A percentile compares a stretch with the other conserved stretches of the same genome.
These are phyloP conservation scores for Dendrolimus pini DNA, from an alignment of 2,888 invertebrate genomes.

Conservation along the genomic window DNA sequence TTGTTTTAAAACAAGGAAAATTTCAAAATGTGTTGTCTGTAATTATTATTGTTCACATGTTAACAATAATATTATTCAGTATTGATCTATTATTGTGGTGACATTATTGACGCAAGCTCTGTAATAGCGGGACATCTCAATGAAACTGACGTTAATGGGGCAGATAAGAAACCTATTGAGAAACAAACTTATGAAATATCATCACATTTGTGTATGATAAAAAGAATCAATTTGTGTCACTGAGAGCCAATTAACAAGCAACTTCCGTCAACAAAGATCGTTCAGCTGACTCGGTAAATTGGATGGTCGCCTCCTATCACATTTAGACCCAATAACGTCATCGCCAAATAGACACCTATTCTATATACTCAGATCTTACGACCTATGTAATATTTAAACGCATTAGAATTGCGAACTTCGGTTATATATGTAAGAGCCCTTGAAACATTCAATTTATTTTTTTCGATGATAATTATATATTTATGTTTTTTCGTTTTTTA, in stretches of 20 bases:
- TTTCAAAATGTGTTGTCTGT: too few species aligned
- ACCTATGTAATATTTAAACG: too few species aligned
- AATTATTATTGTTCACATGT: too few species aligned
- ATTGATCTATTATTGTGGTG: neutral
- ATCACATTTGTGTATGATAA: slow-evolving; percentile 53
- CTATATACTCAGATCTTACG: neutral
- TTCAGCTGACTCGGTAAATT: slow-evolving; percentile 8
- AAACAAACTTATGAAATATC: slow-evolving; percentile 48
- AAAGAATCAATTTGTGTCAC: slow-evolving; percentile 68
- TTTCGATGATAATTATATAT: too few species aligned
- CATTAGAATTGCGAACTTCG: too few species aligned
- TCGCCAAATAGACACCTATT: neutral
- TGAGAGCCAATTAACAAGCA: slow-evolving; percentile 32
- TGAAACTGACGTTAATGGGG: slow-evolving; percentile 47
- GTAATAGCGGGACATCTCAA: slow-evolving; percentile 25
- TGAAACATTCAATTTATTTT: too few species aligned
- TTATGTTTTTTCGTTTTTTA: too few species aligned
- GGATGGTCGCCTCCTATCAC: slow-evolving; percentile 19
- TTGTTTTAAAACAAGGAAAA: too few species aligned
- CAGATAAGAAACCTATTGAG: slow-evolving; percentile 53
- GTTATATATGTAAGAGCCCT: too few species aligned
- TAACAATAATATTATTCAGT: too few species aligned
- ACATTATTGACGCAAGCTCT: slow-evolving; percentile 12
- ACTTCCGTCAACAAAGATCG: slow-evolving; percentile 35
- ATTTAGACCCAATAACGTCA: slow-evolving; percentile 15